These are phyloP conservation scores for Ennomos erosarius DNA, from an alignment of 2,888 invertebrate genomes.

Conservation along the genomic window DNA sequence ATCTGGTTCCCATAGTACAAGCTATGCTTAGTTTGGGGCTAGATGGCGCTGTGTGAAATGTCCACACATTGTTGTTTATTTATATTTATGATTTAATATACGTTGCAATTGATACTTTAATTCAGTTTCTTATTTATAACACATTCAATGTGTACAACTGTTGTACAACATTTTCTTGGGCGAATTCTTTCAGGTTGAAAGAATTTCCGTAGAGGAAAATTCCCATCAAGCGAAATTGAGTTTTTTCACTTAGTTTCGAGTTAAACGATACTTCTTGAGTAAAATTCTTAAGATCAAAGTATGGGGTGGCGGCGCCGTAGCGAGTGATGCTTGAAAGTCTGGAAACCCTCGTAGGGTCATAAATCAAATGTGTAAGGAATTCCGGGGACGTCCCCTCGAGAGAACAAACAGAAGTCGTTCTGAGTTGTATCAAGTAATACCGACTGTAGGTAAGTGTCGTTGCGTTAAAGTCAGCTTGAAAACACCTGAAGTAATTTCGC, in stretches of 20 bases:
- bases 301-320: slow-evolving; percentile 21
- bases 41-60: too few species aligned
- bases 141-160: not conserved
- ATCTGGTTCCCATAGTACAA: too few species aligned
- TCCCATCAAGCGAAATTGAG: slow-evolving; percentile 50
- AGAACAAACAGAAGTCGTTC: slow-evolving; percentile 32
- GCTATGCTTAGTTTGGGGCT: too few species aligned
- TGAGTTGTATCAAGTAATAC: slow-evolving; percentile 23
- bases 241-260: slow-evolving; percentile 42
- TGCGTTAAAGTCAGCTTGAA: not conserved
- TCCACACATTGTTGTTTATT: too few species aligned
- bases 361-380: slow-evolving; percentile 32
- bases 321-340: slow-evolving; percentile 18
- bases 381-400: slow-evolving; percentile 17
- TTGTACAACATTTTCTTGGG: slow-evolving; percentile 25
- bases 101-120: too few species aligned
- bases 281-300: slow-evolving; percentile 43
- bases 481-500: too few species aligned
- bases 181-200: slow-evolving; percentile 41
- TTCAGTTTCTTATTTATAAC: too few species aligned
- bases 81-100: too few species aligned
- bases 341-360: slow-evolving; percentile 14
- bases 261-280: slow-evolving; percentile 39
- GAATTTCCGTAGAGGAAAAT: slow-evolving; percentile 44
- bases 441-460: slow-evolving; percentile 10